These are phyloP conservation scores for Hemicentrotus pulcherrimus DNA, from an alignment of 35 echinoderm and acorn worm genomes.

Conservation along the genomic window DNA sequence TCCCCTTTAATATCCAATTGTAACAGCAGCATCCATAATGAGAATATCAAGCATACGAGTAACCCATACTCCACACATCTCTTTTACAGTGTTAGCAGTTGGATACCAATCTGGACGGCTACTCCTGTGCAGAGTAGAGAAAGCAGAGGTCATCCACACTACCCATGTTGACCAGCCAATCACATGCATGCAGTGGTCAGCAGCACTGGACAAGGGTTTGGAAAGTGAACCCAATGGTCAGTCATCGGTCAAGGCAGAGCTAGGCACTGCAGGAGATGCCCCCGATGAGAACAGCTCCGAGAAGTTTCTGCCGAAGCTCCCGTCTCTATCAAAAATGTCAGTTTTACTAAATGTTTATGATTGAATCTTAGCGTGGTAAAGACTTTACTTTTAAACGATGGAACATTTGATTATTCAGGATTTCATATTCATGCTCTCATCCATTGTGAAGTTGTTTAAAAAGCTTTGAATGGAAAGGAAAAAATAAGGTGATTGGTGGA, in stretches of 20 bases:
- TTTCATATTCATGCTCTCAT: no score
- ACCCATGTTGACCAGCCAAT: conserved; percentile 52
- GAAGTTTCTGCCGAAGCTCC: conserved; percentile 77
- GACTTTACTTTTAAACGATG: no score
- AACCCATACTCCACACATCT: neutral
- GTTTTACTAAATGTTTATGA: conserved; percentile 9
- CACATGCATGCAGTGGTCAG: conserved; percentile 81
- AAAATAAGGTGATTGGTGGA: no score
- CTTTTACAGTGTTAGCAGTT: conserved; percentile 77
- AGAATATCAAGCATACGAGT: neutral
- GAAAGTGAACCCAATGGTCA: conserved; percentile 7
- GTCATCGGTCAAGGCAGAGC: neutral
- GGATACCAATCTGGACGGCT: conserved; percentile 81
- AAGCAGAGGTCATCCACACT: conserved; percentile 81
- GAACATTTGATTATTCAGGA: no score
- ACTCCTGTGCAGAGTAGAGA: conserved; percentile 89
- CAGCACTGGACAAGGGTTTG: neutral
- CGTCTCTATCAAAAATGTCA: conserved; percentile 89
- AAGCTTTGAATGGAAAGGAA: no score
- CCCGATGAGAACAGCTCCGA: conserved; percentile 66
- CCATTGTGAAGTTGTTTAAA: no score
- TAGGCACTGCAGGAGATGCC: neutral
- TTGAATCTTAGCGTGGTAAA: no score
- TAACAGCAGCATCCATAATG: neutral
- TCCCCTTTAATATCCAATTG: no score